Evolutionary conservation across 2,888 invertebrate species (phyloP).

Genomic region (Eumacrocentrus americanus): DNA sequence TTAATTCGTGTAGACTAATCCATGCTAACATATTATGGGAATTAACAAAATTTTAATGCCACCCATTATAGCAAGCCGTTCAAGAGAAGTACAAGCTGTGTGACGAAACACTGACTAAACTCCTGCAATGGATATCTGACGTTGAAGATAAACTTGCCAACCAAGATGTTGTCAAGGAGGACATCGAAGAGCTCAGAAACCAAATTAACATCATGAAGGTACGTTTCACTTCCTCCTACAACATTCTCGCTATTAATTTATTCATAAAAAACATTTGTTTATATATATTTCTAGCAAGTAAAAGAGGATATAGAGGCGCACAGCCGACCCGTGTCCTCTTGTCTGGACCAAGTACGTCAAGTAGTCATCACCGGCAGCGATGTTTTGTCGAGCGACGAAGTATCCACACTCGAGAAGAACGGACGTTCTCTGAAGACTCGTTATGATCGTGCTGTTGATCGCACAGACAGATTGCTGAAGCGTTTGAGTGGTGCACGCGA

Average conservation of each 20-base stretch:
- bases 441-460: slow-evolving; percentile 81
- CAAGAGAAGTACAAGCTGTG: slow-evolving; percentile 93
- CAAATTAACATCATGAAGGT: slow-evolving; percentile 90
- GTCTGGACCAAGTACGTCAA: slow-evolving; percentile 88
- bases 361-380: slow-evolving; percentile 89
- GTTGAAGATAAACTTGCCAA: slow-evolving; percentile 84
- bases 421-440: slow-evolving; percentile 83
- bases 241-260: no score
- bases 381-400: slow-evolving; percentile 90
- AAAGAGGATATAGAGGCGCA: slow-evolving; percentile 90
- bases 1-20: slow-evolving; percentile 18
- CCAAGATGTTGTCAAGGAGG: slow-evolving; percentile 86
- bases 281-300: slow-evolving; percentile 70
- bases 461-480: slow-evolving; percentile 78
- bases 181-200: slow-evolving; percentile 83
- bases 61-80: slow-evolving; percentile 84
- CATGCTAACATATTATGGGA: slow-evolving; percentile 5
- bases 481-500: slow-evolving; percentile 81
- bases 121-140: slow-evolving; percentile 86
- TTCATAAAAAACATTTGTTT: background rate
- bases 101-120: slow-evolving; percentile 83
- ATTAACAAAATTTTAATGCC: slow-evolving; percentile 32
- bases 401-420: slow-evolving; percentile 84
- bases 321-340: slow-evolving; percentile 81
- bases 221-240: slow-evolving; percentile 29